A percentile compares a stretch with the other conserved stretches of the same genome.
These are phyloP conservation scores for Sepioteuthis lessoniana DNA, from an alignment of 2,888 invertebrate genomes.

Conservation along the genomic window DNA sequence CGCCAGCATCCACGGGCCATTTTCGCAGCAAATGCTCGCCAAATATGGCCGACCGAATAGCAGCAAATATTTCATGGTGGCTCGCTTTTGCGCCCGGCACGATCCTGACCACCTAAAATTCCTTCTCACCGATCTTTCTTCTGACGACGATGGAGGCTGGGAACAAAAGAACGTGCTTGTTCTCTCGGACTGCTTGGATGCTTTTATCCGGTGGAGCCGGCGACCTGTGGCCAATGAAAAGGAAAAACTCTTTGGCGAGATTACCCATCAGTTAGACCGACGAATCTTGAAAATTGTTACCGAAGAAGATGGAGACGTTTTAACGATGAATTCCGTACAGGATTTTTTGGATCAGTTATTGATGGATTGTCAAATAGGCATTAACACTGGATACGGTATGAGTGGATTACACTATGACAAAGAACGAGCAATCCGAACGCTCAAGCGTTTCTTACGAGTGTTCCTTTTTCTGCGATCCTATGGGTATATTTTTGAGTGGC, in stretches of 20 bases:
- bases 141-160: not conserved
- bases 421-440: not conserved
- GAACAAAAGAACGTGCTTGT: not conserved
- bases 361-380: not conserved
- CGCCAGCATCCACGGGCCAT: not conserved
- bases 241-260: not conserved
- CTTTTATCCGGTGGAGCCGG: not conserved
- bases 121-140: not conserved
- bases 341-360: not conserved
- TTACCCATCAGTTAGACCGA: not conserved
- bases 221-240: not conserved
- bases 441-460: not conserved
- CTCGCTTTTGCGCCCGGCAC: not conserved
- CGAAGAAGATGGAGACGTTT: not conserved
- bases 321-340: not conserved
- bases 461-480: not conserved
- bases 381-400: not conserved
- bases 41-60: not conserved
- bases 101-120: slow-evolving; percentile 35
- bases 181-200: not conserved
- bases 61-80: not conserved
- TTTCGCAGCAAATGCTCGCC: slow-evolving; percentile 5
- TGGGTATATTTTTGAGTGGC: slow-evolving; percentile 36
- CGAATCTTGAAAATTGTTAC: not conserved
- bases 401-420: not conserved